These are phyloP conservation scores for Phortica magna DNA, from an alignment of 2,888 invertebrate genomes.

Conservation along the genomic window DNA sequence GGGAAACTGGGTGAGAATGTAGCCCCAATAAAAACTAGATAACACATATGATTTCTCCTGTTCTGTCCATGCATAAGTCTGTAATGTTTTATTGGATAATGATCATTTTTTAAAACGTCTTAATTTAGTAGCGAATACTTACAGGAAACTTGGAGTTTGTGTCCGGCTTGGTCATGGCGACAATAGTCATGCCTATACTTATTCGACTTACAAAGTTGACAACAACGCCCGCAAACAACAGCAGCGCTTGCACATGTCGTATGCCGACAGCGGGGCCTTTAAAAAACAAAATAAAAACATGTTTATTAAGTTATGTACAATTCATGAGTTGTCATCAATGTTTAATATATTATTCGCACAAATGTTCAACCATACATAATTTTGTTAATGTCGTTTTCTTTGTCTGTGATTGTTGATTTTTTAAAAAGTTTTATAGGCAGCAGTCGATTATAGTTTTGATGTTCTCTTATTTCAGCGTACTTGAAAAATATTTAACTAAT, in stretches of 20 bases:
- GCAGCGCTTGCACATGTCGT: constrained; percentile 82
- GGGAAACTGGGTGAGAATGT: constrained; percentile 81
- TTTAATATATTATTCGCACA: no score
- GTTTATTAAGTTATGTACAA: no score
- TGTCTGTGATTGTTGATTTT: no score
- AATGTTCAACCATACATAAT: no score
- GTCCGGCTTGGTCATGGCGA: constrained; percentile 84
- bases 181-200: constrained; percentile 84
- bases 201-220: constrained; percentile 83
- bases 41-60: constrained; percentile 80
- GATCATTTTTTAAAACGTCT: background rate
- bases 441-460: no score
- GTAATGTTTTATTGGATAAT: background rate
- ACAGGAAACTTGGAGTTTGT: constrained; percentile 79
- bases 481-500: no score
- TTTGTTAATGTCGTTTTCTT: no score
- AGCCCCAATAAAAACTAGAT: constrained; percentile 89
- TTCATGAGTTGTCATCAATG: no score
- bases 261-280: constrained; percentile 80
- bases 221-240: constrained; percentile 82
- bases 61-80: constrained; percentile 77
- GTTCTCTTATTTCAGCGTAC: no score
- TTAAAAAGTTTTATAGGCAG: no score
- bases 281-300: no score
- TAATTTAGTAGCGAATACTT: constrained; percentile 34